A percentile compares a stretch with the other conserved stretches of the same genome.
Conservation (phyloP, 2,888 invertebrate genomes). For the Dynastes grantii region DNA sequence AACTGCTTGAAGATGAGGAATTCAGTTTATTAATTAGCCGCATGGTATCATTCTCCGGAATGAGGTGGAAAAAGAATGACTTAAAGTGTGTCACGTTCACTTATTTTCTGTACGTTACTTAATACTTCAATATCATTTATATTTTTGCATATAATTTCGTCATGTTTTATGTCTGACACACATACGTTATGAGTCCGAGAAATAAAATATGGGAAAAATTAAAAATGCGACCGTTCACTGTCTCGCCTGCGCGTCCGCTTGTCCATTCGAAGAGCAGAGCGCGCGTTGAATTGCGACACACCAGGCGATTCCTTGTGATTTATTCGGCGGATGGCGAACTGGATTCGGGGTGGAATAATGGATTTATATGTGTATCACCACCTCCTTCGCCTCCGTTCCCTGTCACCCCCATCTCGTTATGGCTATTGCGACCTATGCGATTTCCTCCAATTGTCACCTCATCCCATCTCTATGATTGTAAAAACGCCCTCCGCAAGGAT, state of each 20-base stretch:
- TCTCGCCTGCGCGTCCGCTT: constrained; percentile 16
- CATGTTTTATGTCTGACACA: background rate
- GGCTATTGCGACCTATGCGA: constrained; percentile 5
- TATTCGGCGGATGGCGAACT: constrained; percentile 56
- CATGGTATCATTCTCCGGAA: too few relatives aligned
- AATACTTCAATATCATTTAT: too few relatives aligned
- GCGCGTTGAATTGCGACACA: constrained; percentile 12
- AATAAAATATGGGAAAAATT: constrained; percentile 26
- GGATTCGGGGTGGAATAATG: constrained; percentile 63
- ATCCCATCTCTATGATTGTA: constrained; percentile 38
- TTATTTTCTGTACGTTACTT: too few relatives aligned
- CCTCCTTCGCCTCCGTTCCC: constrained; percentile 13
- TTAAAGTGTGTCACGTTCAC: too few relatives aligned
- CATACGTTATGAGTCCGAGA: background rate
- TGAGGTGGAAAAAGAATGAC: too few relatives aligned
- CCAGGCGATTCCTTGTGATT: constrained; percentile 37
- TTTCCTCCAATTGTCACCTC: constrained; percentile 9
- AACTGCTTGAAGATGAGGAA: too few relatives aligned
- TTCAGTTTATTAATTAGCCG: too few relatives aligned
- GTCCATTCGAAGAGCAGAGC: constrained; percentile 8
- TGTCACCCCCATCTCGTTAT: constrained; percentile 10
- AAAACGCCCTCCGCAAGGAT: constrained; percentile 62
- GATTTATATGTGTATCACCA: constrained; percentile 57
- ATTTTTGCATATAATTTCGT: background rate
- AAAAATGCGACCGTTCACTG: constrained; percentile 21